These are phyloP conservation scores for Takifugu rubripes DNA, from an alignment of 2,797 vertebrate genomes.

Conservation along the genomic window DNA sequence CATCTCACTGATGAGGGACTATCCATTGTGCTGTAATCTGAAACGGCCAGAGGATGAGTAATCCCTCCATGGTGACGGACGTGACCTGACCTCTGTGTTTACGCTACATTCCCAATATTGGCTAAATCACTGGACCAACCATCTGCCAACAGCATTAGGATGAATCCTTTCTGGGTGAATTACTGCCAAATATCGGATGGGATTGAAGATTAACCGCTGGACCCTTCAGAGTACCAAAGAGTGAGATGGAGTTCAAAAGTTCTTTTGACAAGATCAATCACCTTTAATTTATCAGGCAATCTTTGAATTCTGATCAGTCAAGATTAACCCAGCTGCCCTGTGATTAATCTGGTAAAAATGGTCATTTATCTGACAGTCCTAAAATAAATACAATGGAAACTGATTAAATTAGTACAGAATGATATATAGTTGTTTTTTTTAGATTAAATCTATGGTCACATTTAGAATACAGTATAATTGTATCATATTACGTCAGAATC, in stretches of 20 bases:
- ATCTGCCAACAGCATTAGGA: conserved; percentile 47
- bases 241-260: conserved; percentile 29
- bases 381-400: too few relatives aligned
- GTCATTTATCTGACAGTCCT: too few relatives aligned
- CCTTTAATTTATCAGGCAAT: too few relatives aligned
- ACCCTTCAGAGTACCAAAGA: conserved; percentile 53
- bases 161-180: conserved; percentile 57
- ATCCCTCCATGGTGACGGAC: conserved; percentile 17
- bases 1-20: not conserved
- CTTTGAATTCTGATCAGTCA: too few relatives aligned
- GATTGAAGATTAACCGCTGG: conserved; percentile 40
- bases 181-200: conserved; percentile 33
- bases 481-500: too few relatives aligned
- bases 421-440: too few relatives aligned
- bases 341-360: not conserved
- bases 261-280: too few relatives aligned
- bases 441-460: too few relatives aligned
- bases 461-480: too few relatives aligned
- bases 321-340: too few relatives aligned
- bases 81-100: conserved; percentile 11
- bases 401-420: not conserved
- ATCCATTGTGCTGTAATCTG: not conserved
- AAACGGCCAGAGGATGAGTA: conserved; percentile 3
- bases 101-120: conserved; percentile 32
- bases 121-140: conserved; percentile 33